Conservation (phyloP, 53 echinoderm and acorn worm species). For the Antedon mediterranea region DNA sequence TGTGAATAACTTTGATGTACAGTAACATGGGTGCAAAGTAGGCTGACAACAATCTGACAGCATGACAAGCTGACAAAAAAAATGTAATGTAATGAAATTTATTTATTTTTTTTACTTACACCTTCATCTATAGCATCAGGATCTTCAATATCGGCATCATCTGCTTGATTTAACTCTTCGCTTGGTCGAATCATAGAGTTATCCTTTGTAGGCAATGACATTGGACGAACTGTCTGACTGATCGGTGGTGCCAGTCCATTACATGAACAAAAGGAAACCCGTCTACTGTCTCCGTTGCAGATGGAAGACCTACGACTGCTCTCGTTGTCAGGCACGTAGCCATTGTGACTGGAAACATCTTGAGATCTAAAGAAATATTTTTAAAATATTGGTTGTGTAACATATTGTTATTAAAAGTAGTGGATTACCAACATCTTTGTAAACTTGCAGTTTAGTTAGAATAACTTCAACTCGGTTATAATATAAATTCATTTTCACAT, state of each 20-base stretch:
- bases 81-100: no score
- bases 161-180: background rate
- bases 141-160: conserved; percentile 56
- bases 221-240: conserved; percentile 13
- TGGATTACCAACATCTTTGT: no score
- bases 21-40: no score
- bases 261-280: conserved; percentile 88
- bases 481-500: no score
- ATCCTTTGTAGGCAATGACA: background rate
- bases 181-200: background rate
- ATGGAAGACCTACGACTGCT: conserved; percentile 35
- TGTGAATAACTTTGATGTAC: no score
- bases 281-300: conserved; percentile 70
- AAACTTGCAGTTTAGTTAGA: no score
- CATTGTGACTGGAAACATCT: conserved; percentile 53
- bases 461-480: no score
- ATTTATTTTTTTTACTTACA: no score
- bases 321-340: conserved; percentile 74
- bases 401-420: no score
- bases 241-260: conserved; percentile 66
- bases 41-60: no score
- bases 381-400: no score
- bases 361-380: conserved; percentile 3
- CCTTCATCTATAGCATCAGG: conserved; percentile 87
- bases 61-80: no score